phyloP scores from a whole-genome alignment of 2,797 vertebrate genomes.

The Macropus fuliginosus region DNA sequence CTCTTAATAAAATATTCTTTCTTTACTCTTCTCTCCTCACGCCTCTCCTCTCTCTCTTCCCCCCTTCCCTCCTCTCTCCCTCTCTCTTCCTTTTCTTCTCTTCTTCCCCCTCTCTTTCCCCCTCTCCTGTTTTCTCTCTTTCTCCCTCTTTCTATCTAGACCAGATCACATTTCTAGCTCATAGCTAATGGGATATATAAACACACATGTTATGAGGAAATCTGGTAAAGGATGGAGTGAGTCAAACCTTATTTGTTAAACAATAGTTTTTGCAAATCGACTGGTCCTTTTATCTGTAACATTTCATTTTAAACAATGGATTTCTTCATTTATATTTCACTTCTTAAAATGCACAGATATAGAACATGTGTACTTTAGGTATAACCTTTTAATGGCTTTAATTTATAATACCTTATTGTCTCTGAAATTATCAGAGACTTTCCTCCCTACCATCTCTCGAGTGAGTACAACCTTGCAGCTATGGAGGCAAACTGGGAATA shows the following conservation, averaged over 20 bases:
- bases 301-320: not conserved
- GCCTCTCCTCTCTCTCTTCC: fast-evolving
- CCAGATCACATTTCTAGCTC: not conserved
- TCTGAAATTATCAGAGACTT: not conserved
- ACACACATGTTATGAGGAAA: not conserved
- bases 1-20: not conserved
- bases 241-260: not conserved
- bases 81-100: not conserved
- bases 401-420: not conserved
- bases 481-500: not conserved
- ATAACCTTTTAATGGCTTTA: not conserved
- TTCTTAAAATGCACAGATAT: not conserved
- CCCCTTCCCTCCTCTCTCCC: not conserved
- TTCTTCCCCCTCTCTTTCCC: not conserved
- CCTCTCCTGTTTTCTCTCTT: not conserved
- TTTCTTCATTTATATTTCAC: not conserved
- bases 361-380: not conserved
- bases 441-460: not conserved
- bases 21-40: fast-evolving
- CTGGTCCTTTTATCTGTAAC: not conserved
- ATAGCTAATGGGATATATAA: not conserved
- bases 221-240: not conserved
- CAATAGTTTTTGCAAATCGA: not conserved
- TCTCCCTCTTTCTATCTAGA: not conserved
- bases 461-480: not conserved